Conservation (phyloP, 2,113 vertebrate species). For the Pachypanchax playfairii region DNA sequence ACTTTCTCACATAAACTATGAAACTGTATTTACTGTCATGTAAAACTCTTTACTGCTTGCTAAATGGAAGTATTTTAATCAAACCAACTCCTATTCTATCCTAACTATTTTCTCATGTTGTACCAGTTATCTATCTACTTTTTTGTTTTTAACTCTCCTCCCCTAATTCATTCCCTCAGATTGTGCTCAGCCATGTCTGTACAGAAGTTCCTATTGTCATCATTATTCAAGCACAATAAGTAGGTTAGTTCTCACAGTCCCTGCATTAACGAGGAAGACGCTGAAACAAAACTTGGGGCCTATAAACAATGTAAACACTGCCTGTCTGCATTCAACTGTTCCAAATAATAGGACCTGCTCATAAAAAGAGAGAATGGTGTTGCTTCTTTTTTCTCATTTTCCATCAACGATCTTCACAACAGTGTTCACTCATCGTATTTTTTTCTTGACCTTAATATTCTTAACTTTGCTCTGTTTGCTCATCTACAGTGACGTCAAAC, state of each 20-base stretch:
- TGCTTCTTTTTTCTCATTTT: slow-evolving; percentile 3
- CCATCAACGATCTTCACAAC: background rate
- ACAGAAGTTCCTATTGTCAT: slow-evolving; percentile 53
- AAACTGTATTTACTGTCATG: background rate
- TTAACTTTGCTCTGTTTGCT: background rate
- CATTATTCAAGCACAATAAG: slow-evolving; percentile 52
- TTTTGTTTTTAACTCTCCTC: background rate
- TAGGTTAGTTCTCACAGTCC: slow-evolving; percentile 56
- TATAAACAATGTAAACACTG: slow-evolving; percentile 20
- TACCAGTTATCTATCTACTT: slow-evolving; percentile 12
- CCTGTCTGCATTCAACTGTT: slow-evolving; percentile 12
- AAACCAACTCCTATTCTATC: background rate
- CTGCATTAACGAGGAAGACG: slow-evolving; percentile 17
- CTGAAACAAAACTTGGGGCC: slow-evolving; percentile 60
- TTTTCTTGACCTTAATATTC: background rate
- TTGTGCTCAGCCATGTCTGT: slow-evolving; percentile 34
- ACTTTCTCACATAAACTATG: background rate
- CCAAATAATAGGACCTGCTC: slow-evolving; percentile 11
- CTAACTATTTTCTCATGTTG: slow-evolving; percentile 5
- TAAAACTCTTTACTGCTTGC: background rate
- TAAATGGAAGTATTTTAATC: background rate
- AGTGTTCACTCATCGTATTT: background rate
- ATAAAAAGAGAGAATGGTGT: background rate
- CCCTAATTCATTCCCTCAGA: background rate
- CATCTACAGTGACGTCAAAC: background rate